Evolutionary conservation across 2,888 invertebrate genomes (phyloP).

Genomic region (Acronicta alni): DNA sequence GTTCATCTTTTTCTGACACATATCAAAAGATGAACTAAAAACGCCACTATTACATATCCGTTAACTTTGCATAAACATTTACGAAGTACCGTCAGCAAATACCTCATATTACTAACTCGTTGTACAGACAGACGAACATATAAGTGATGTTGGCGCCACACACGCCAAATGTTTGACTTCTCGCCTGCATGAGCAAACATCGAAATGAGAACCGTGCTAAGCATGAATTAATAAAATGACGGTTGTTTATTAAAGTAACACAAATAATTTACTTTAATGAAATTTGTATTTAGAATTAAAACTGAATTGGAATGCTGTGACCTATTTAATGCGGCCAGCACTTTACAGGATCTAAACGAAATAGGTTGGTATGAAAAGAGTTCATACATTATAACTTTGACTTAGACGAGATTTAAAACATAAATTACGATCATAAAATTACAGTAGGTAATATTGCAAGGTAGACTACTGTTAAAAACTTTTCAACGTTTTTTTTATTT

Average conservation of each 20-base stretch:
- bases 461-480: too few relatives aligned
- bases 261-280: conserved; percentile 14
- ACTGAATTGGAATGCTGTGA: conserved; percentile 2
- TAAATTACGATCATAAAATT: too few relatives aligned
- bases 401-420: too few relatives aligned
- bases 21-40: too few relatives aligned
- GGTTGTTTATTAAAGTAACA: conserved; percentile 13
- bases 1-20: too few relatives aligned
- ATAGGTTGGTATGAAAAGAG: neutral
- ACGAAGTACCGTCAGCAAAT: conserved; percentile 21
- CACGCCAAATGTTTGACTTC: conserved; percentile 26
- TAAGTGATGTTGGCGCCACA: conserved; percentile 20
- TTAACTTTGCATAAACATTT: conserved; percentile 23
- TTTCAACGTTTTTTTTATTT: too few relatives aligned
- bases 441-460: too few relatives aligned
- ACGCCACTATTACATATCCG: neutral
- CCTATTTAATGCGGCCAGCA: conserved; percentile 7
- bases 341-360: neutral
- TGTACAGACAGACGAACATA: conserved; percentile 3
- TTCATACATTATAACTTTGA: too few relatives aligned
- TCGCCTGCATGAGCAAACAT: conserved; percentile 23
- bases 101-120: conserved; percentile 4
- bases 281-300: conserved; percentile 20
- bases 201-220: conserved; percentile 28
- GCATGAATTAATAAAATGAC: conserved; percentile 28